phyloP scores from a whole-genome alignment of 2,888 invertebrate species.

The Germaria angustata region DNA sequence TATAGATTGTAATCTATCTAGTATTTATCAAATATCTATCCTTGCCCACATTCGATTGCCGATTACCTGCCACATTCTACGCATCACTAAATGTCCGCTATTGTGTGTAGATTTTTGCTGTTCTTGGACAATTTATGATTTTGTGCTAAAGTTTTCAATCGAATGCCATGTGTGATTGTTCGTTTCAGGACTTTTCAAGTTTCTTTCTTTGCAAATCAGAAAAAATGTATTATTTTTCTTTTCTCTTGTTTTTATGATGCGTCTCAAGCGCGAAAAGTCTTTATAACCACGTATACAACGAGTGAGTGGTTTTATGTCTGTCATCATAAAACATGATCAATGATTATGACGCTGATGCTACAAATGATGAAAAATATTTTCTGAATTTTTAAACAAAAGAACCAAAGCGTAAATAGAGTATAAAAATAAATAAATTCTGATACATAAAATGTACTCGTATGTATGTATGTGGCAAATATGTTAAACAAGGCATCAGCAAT shows the following conservation, averaged over 20 bases:
- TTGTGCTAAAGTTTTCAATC: conserved; percentile 50
- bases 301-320: conserved; percentile 68
- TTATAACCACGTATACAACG: conserved; percentile 27
- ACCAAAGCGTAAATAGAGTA: conserved; percentile 23
- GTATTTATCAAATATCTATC: background rate
- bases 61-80: background rate
- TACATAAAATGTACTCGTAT: no score
- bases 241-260: conserved; percentile 41
- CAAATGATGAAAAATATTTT: conserved; percentile 78
- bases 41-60: background rate
- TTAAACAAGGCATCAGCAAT: conserved; percentile 78
- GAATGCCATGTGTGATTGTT: conserved; percentile 45
- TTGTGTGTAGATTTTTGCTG: conserved; percentile 76
- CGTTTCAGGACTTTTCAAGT: background rate
- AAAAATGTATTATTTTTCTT: conserved; percentile 23
- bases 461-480: conserved; percentile 71
- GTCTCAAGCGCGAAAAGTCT: conserved; percentile 37
- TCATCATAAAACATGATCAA: conserved; percentile 79
- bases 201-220: background rate
- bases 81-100: conserved; percentile 67
- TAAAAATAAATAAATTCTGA: background rate
- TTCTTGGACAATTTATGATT: conserved; percentile 68
- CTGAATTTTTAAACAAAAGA: conserved; percentile 69
- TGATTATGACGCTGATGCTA: conserved; percentile 79
- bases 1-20: no score